Evolutionary conservation across 2,797 vertebrate genomes (phyloP).

Genomic region (Buceros bicornis): DNA sequence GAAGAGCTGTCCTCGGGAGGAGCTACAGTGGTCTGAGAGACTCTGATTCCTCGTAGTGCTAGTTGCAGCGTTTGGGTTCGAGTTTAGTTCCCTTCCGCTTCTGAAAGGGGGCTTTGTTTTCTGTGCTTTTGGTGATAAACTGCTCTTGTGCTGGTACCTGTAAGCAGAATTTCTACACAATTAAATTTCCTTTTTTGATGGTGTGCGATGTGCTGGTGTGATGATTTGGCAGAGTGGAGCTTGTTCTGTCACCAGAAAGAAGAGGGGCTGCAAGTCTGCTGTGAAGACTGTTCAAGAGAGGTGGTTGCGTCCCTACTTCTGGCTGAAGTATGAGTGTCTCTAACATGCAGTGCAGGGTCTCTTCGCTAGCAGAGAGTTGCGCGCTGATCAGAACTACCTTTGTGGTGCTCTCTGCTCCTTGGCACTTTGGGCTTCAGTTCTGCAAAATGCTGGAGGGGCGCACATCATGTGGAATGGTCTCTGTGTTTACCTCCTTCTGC

Average conservation of each 20-base stretch:
- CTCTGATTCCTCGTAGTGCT: background rate
- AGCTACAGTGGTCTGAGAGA: background rate
- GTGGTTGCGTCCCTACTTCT: too few relatives aligned
- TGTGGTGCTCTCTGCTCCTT: accelerated
- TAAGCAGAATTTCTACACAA: background rate
- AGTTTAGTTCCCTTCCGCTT: background rate
- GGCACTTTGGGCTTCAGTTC: accelerated
- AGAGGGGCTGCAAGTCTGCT: background rate
- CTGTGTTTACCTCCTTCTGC: background rate
- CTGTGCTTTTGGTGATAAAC: background rate
- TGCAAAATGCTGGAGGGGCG: background rate
- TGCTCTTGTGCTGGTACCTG: background rate
- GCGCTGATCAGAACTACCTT: accelerated
- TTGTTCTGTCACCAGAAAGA: background rate
- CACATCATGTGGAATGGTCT: accelerated
- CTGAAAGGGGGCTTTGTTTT: background rate
- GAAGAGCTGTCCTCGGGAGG: too few relatives aligned
- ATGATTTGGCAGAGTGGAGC: background rate
- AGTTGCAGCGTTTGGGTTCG: background rate
- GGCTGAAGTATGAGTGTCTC: too few relatives aligned
- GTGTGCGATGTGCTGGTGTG: background rate
- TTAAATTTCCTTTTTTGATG: background rate
- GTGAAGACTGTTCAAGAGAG: accelerated
- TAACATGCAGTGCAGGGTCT: too few relatives aligned
- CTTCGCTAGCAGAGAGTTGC: accelerated